Conservation (phyloP, 1,140 invertebrate species). For the Cotesia typhae region DNA sequence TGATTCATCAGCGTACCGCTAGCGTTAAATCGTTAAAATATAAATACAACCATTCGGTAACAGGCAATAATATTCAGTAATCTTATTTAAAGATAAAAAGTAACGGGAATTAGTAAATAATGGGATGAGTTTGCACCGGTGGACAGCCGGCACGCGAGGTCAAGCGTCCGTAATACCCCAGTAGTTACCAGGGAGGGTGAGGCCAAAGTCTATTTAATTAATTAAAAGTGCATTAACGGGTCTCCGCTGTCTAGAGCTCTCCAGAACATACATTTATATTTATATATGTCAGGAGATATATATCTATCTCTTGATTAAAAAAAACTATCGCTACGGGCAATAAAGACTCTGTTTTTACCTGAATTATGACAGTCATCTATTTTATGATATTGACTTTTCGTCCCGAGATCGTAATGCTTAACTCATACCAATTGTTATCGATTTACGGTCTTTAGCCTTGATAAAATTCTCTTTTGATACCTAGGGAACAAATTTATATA, state of each 20-base stretch:
- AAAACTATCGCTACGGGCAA: background rate
- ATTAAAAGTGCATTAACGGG: constrained; percentile 67
- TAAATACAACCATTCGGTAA: no score
- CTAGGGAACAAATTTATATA: no score
- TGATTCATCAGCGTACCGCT: no score
- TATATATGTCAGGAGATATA: no score
- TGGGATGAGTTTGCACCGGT: constrained; percentile 60
- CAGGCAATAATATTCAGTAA: background rate
- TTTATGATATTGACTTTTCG: constrained; percentile 7
- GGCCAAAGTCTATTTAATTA: constrained; percentile 64
- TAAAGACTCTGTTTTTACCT: background rate
- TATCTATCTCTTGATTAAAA: no score
- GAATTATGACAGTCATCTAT: no score
- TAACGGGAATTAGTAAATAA: constrained; percentile 15
- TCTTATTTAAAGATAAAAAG: background rate
- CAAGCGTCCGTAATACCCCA: constrained; percentile 41
- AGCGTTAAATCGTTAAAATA: no score
- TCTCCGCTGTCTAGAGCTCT: constrained; percentile 24
- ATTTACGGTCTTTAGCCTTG: constrained; percentile 44
- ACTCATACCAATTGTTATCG: constrained; percentile 30
- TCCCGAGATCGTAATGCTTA: background rate
- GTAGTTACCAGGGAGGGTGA: constrained; percentile 43
- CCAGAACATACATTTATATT: no score
- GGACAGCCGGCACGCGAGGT: constrained; percentile 64
- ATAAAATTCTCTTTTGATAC: constrained; percentile 7